Percentiles rank a stretch among this genome's conserved stretches.
These are phyloP conservation scores for Ophion slaviceki DNA, from an alignment of 2,888 invertebrate species.

Conservation along the genomic window DNA sequence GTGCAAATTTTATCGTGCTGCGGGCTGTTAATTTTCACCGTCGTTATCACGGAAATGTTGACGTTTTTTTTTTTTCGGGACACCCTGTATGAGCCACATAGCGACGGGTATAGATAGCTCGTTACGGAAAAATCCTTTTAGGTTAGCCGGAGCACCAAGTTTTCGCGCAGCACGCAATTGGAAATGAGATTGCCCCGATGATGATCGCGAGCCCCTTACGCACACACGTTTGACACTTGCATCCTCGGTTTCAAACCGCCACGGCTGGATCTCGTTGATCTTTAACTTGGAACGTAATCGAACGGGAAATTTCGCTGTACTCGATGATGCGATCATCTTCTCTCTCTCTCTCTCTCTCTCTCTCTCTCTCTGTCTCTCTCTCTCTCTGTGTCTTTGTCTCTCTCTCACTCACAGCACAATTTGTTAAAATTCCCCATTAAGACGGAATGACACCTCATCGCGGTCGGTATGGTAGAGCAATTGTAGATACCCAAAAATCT, in stretches of 20 bases:
- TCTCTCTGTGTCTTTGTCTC: no score
- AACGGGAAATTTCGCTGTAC: background rate
- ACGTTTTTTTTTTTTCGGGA: background rate
- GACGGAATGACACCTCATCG: no score
- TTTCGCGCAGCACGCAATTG: slow-evolving; percentile 43
- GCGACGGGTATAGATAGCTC: slow-evolving; percentile 28
- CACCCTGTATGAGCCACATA: slow-evolving; percentile 1
- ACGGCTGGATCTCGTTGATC: slow-evolving; percentile 34
- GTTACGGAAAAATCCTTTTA: slow-evolving; percentile 62
- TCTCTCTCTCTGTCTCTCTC: no score
- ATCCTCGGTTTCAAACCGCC: background rate
- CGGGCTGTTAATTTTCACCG: no score
- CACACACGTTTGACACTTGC: background rate
- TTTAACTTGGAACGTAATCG: slow-evolving; percentile 2
- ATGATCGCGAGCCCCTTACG: slow-evolving; percentile 22
- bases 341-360: background rate
- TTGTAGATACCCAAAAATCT: no score
- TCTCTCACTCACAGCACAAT: no score
- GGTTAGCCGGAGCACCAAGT: slow-evolving; percentile 21
- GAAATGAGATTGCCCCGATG: slow-evolving; percentile 27
- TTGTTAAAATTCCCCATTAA: no score
- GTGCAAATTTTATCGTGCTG: no score
- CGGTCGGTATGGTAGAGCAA: no score
- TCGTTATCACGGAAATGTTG: background rate
- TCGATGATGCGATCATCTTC: background rate